Base-by-base conservation (phyloP, 2,797 vertebrate species). In the Tolypeutes matacus region DNA sequence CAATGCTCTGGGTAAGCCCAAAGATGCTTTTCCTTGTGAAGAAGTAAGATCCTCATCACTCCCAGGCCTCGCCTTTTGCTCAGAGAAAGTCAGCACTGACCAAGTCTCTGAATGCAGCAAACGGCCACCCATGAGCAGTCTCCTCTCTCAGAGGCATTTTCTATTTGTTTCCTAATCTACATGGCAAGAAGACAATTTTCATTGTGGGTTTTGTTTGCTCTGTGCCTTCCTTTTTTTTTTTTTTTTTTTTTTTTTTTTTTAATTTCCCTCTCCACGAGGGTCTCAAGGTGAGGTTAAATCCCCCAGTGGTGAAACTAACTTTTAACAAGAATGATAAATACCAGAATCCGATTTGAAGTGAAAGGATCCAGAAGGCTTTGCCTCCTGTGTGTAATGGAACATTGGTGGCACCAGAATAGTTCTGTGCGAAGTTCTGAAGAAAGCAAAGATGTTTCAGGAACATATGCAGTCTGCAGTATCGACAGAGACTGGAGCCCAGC, bases 351-450 rank as follows among this genome's bases (percentile, higher is more conserved):
- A 62, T n/a, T 25, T 78, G 73, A 97, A 98, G 96, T 67, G 6
- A 78, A 95, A 96, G 58, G 75, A 93, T 42, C 70, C n/a, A 78
- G 93, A 96, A 93, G 65, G 84, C 69, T 67, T 77, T 82, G 69
- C 96, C 14, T 95, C 89, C 15, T 76, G 91, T 91, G 67, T 51
- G 13, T 14, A 10, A 93, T 14, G 14, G 39, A 18, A 95, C 25
- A 1, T 2, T 93, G 83, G 36, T 70, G 96, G 18, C 20, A 67
- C 56, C 89, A 64, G 75, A 46, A 84, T 42, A 84, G 95, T 95
- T 97, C 53, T 97, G 18, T 42, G 75, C 31, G 86, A 60, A n/a
- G 36, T 97, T 95, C 91, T 95, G 96, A 96, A 95, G 93, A 96
- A 92, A 85, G 42, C 77, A 83, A 91, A 96, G 92, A 95, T 96